These are phyloP conservation scores for Neostethus bicornis DNA, from an alignment of 2,797 vertebrate species.

Conservation along the genomic window DNA sequence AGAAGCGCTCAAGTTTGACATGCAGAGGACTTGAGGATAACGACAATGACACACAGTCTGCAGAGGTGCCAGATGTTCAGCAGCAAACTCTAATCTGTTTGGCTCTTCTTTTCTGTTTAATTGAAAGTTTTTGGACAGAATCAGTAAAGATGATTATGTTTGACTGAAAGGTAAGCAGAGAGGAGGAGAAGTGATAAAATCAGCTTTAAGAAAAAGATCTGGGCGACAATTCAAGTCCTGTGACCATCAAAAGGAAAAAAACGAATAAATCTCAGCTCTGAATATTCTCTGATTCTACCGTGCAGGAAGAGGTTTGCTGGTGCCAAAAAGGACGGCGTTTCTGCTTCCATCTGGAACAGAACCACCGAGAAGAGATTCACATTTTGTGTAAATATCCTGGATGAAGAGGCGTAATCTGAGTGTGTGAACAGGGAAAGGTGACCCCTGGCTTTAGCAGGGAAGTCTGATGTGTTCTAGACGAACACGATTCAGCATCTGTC, in stretches of 20 bases:
- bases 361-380: constrained; percentile 32
- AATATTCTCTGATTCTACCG: constrained; percentile 51
- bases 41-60: constrained; percentile 5
- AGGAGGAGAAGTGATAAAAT: constrained; percentile 54
- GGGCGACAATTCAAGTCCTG: constrained; percentile 47
- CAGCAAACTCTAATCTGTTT: constrained; percentile 54
- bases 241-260: constrained; percentile 57
- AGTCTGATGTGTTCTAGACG: neutral
- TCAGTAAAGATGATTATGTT: constrained; percentile 11
- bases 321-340: constrained; percentile 15
- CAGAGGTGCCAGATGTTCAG: constrained; percentile 57
- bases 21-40: constrained; percentile 8
- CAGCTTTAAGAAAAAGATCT: constrained; percentile 37
- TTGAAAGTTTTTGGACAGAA: constrained; percentile 35
- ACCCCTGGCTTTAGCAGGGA: constrained; percentile 16
- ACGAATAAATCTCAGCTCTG: constrained; percentile 48
- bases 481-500: constrained; percentile 42
- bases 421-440: constrained; percentile 22
- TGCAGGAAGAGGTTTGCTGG: constrained; percentile 43
- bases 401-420: constrained; percentile 22
- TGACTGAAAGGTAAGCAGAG: constrained; percentile 54
- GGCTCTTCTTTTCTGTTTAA: constrained; percentile 49
- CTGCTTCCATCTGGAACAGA: constrained; percentile 47
- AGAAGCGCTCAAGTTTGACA: constrained; percentile 5
- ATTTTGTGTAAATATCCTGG: constrained; percentile 39